These are phyloP conservation scores for Ammodytes marinus DNA, from an alignment of 2,113 vertebrate genomes.

Conservation along the genomic window DNA sequence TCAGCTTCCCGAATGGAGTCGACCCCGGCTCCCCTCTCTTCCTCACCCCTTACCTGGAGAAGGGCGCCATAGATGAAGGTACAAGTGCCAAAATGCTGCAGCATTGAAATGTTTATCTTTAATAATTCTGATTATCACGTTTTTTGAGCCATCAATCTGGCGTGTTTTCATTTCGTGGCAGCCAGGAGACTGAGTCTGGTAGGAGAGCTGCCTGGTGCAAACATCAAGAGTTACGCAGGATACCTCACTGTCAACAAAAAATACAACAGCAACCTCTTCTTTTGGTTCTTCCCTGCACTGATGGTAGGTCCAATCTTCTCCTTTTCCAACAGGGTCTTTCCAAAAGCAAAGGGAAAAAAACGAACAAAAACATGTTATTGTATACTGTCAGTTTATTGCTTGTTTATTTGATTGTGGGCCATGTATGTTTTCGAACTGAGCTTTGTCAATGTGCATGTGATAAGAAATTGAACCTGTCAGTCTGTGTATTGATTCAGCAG, in stretches of 20 bases:
- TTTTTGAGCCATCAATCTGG: neutral
- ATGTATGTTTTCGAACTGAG: neutral
- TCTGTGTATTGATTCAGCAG: conserved; percentile 35
- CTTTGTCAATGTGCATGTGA: neutral
- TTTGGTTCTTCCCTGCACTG: conserved; percentile 91
- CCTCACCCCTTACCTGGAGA: conserved; percentile 88
- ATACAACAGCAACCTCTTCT: conserved; percentile 92
- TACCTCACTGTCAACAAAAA: conserved; percentile 89
- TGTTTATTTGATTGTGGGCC: neutral
- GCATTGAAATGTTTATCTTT: too few relatives aligned
- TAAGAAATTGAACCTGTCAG: neutral
- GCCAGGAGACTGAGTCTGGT: conserved; percentile 86
- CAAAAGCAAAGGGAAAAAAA: neutral
- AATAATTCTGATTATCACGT: neutral
- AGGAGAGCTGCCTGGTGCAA: conserved; percentile 80
- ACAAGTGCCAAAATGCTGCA: conserved; percentile 2
- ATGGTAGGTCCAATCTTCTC: conserved; percentile 59
- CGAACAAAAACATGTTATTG: too few relatives aligned
- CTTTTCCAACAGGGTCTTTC: neutral
- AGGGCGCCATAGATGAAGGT: conserved; percentile 85
- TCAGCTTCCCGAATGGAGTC: conserved; percentile 56
- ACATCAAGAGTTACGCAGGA: conserved; percentile 85
- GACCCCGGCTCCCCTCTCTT: conserved; percentile 88
- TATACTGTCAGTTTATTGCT: neutral
- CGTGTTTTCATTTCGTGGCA: conserved; percentile 48